Conservation (phyloP, 2,888 invertebrate genomes). For the Dexiosoma caninum region DNA sequence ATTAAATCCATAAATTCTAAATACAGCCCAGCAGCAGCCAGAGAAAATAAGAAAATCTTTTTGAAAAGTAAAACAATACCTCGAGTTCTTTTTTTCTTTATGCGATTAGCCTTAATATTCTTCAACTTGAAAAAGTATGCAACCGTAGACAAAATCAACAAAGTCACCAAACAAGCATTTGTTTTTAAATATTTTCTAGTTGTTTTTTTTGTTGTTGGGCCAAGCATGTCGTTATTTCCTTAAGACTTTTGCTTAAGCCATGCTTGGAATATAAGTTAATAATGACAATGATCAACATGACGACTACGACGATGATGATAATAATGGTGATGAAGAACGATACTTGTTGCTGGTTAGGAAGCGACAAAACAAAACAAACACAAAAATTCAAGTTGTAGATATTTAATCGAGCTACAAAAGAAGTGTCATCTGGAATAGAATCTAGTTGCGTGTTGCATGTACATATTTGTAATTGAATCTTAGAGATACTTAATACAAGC, state of each 20-base stretch:
- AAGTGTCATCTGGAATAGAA: constrained; percentile 49
- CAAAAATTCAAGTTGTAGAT: neutral
- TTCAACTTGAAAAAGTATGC: neutral
- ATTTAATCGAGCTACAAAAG: constrained; percentile 34
- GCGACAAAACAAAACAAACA: constrained; percentile 6
- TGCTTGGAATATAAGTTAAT: constrained; percentile 3
- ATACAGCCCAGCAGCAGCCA: no score
- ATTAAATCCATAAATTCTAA: no score
- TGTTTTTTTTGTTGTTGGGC: constrained; percentile 7
- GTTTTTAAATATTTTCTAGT: constrained; percentile 16
- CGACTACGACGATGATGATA: constrained; percentile 10
- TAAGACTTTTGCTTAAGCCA: constrained; percentile 29
- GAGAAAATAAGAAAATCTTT: no score
- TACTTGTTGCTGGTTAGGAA: no score
- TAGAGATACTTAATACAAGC: constrained; percentile 15
- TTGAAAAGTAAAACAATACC: no score
- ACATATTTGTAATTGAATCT: constrained; percentile 58
- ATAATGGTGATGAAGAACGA: constrained; percentile 3
- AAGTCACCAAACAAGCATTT: constrained; percentile 37
- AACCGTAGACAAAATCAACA: neutral
- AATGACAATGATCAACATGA: constrained; percentile 7
- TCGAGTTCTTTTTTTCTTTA: no score
- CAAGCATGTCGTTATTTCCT: constrained; percentile 6
- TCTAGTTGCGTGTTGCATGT: constrained; percentile 57
- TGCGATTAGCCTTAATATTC: constrained; percentile 18